Conservation (phyloP, 2,113 vertebrate genomes). For the Carlito syrichta region DNA sequence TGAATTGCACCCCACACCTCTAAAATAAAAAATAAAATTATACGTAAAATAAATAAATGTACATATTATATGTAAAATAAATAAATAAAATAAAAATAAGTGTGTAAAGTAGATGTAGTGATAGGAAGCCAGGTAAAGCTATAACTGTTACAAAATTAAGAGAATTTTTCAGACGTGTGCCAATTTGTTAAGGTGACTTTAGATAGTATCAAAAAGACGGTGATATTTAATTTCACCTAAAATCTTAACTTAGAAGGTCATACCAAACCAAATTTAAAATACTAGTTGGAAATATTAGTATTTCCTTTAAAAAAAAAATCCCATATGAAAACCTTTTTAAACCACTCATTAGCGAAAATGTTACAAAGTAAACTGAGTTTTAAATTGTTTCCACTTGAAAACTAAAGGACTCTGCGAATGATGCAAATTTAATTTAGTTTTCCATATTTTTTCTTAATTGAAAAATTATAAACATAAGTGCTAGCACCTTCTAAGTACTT, state of each 20-base stretch:
- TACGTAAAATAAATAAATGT: no score
- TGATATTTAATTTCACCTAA: constrained; percentile 24
- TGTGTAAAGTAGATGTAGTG: not conserved
- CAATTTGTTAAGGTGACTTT: not conserved
- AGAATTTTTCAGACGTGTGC: not conserved
- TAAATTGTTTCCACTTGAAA: constrained; percentile 53
- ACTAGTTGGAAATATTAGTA: not conserved
- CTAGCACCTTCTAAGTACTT: constrained; percentile 5
- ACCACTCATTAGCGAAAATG: constrained; percentile 1
- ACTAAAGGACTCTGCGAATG: constrained; percentile 37
- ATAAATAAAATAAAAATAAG: no score
- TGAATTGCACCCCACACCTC: no score
- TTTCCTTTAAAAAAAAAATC: not conserved
- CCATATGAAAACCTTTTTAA: constrained; percentile 23
- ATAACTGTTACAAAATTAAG: not conserved
- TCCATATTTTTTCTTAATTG: constrained; percentile 55
- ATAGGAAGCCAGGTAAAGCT: not conserved
- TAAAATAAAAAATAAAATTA: no score
- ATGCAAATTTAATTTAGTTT: constrained; percentile 60
- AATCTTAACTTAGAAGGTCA: constrained; percentile 46
- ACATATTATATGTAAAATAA: no score
- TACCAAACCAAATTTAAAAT: constrained; percentile 32
- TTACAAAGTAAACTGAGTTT: constrained; percentile 48
- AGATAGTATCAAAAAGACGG: not conserved
- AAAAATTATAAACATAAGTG: constrained; percentile 47